These are phyloP conservation scores for Acleris sparsana DNA, from an alignment of 2,888 invertebrate genomes.

Conservation along the genomic window DNA sequence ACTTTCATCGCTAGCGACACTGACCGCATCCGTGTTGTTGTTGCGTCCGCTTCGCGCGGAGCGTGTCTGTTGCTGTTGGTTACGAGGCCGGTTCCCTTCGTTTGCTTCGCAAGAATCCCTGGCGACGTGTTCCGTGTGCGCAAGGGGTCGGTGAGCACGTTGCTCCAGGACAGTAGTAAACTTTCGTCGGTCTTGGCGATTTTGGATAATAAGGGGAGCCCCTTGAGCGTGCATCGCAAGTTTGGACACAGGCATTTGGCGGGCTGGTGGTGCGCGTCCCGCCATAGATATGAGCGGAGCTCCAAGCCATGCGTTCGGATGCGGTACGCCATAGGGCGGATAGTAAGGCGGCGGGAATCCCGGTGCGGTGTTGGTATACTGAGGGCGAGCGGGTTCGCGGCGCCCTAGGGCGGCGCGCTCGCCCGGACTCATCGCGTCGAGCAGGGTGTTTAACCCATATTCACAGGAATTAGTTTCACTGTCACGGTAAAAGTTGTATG, in stretches of 20 bases:
- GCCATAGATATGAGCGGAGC: constrained; percentile 92
- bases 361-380: constrained; percentile 77
- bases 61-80: constrained; percentile 74
- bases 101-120: constrained; percentile 68
- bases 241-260: constrained; percentile 86
- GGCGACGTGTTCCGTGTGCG: constrained; percentile 59
- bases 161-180: constrained; percentile 70
- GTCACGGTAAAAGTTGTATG: constrained; percentile 77
- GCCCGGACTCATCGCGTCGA: constrained; percentile 79
- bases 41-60: constrained; percentile 70
- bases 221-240: constrained; percentile 93
- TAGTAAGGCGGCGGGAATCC: constrained; percentile 80
- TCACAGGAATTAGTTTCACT: constrained; percentile 74
- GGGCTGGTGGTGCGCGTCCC: constrained; percentile 79
- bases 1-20: constrained; percentile 91
- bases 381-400: constrained; percentile 81
- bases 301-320: constrained; percentile 89
- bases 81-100: constrained; percentile 71
- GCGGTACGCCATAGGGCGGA: constrained; percentile 79
- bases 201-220: constrained; percentile 90
- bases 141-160: constrained; percentile 66
- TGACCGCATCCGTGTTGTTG: constrained; percentile 86
- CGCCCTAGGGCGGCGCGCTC: constrained; percentile 81
- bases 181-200: constrained; percentile 84
- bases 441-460: constrained; percentile 89